Base-by-base conservation (phyloP, 2,888 invertebrate genomes). In the Hybos culiciformis region DNA sequence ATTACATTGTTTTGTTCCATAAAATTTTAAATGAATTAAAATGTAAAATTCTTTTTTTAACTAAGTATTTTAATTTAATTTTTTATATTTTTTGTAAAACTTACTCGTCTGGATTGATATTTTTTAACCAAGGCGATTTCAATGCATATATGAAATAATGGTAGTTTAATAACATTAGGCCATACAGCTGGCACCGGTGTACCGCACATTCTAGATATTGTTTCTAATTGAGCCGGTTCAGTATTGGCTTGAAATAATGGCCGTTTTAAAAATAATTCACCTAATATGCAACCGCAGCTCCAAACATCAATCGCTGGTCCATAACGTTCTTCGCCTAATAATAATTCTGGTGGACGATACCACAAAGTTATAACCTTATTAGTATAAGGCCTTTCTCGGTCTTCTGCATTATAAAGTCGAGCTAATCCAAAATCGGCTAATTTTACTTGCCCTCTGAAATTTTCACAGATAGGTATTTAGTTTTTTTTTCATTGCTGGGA, bases 281-380 rank as follows among this genome's bases (percentile, higher is more conserved):
- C 98, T 39, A 98, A 74, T 55, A 98, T 99, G 63, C 98, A 99
- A 56, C 98, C 98, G 69, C 94, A 94, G 60, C 94, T 96, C 98
- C 98, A 98, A 7, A 98, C 91, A 68, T 98, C 98, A 47, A 99
- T 92, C 0, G 94, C 85, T 1, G 97, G 92, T 0, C 96, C 96
- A 63, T 98, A 99, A 8, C 77, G 76, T 69, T 98, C 97, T 70
- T 97, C 96, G 4, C 97, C 98, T 24, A 98, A 72, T 48, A 98
- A 70, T 47, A 98, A 71, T 64, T 98, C 98, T 0, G 98, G 98
- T 24, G 98, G 97, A 9, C 98, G 77, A 70, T 98, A 98, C 97
- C 98, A 98, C 48, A 99, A 70, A 6, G 98, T 98, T 56, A 98
- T 98, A 37, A 98, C 77, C 68, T 97, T 96, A 70, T 98, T 98